These are phyloP conservation scores for Cryptoprocta ferox DNA, from an alignment of 2,797 vertebrate genomes.

Conservation along the genomic window DNA sequence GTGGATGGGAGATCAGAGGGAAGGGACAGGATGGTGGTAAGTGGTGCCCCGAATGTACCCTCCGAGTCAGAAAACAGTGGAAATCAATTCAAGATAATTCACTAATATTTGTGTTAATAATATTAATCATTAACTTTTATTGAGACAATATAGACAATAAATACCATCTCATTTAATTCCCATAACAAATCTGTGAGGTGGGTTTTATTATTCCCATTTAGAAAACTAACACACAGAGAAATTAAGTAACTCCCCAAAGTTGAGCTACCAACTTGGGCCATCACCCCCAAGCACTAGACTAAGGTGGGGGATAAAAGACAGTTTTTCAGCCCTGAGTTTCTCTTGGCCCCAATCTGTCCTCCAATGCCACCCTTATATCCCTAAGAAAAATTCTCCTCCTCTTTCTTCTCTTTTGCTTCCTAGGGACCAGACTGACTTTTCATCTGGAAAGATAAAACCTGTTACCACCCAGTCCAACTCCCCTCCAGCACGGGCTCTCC, in stretches of 20 bases:
- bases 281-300: neutral
- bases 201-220: neutral
- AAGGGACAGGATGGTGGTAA: neutral
- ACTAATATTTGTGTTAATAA: neutral
- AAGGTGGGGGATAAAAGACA: neutral
- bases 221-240: neutral
- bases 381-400: neutral
- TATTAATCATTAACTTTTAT: neutral
- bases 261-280: neutral
- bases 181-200: neutral
- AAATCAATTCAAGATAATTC: neutral
- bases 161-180: neutral
- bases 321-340: neutral
- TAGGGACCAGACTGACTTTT: neutral
- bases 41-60: neutral
- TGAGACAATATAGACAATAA: neutral
- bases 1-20: neutral
- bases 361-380: neutral
- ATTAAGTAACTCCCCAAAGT: neutral
- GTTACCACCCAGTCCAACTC: neutral
- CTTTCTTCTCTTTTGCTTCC: neutral
- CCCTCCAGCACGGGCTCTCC: neutral
- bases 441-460: neutral
- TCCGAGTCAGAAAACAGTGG: neutral
- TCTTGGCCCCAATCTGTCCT: neutral